These are phyloP conservation scores for Clepsis dumicolana DNA, from an alignment of 2,888 invertebrate genomes.

Conservation along the genomic window DNA sequence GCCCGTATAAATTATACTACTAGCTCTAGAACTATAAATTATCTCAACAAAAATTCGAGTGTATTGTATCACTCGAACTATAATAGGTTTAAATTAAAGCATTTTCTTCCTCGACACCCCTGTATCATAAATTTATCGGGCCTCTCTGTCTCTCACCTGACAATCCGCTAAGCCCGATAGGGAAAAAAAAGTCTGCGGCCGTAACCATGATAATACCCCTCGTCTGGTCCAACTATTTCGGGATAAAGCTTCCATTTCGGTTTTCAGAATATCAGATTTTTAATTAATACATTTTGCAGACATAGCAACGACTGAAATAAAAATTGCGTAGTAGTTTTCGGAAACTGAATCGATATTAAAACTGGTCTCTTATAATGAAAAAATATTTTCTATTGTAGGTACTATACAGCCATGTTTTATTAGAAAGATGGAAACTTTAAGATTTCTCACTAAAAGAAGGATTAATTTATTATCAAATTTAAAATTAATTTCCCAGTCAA, in stretches of 20 bases:
- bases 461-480: too few species aligned
- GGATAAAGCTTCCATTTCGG: slow-evolving; percentile 16
- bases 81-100: not conserved
- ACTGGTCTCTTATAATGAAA: not conserved
- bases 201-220: slow-evolving; percentile 39
- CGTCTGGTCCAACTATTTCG: slow-evolving; percentile 25
- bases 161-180: not conserved
- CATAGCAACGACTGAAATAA: not conserved
- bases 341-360: not conserved
- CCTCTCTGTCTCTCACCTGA: slow-evolving; percentile 5
- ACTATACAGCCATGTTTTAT: too few species aligned
- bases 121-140: not conserved
- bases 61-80: too few species aligned
- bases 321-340: not conserved
- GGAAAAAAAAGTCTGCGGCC: slow-evolving; percentile 23
- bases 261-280: slow-evolving; percentile 2
- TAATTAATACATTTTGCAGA: not conserved
- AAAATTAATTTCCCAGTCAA: too few species aligned
- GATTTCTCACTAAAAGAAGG: not conserved
- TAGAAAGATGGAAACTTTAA: not conserved
- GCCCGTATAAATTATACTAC: too few species aligned
- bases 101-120: not conserved
- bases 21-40: too few species aligned
- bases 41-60: too few species aligned
- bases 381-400: not conserved